phyloP scores from a whole-genome alignment of 2,113 vertebrate genomes.

The Strix uralensis region DNA sequence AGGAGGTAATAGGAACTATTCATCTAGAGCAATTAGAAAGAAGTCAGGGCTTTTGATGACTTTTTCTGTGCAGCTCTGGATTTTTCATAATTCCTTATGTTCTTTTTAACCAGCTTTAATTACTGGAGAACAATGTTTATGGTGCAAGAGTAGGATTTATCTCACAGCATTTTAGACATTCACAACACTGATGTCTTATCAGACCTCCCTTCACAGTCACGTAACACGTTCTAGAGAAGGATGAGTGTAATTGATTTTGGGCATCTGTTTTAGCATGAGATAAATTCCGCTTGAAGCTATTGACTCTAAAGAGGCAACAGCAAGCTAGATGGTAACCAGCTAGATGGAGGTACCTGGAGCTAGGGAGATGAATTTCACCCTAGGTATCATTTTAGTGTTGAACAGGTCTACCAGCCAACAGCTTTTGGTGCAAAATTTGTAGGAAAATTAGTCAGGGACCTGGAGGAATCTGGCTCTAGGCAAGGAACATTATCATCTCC shows the following conservation, averaged over 20 bases:
- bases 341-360: neutral
- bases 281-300: neutral
- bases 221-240: neutral
- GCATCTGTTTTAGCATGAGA: neutral
- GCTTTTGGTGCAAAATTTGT: slow-evolving; percentile 21
- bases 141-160: neutral
- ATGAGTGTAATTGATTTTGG: neutral
- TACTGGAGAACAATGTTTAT: neutral
- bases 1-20: neutral
- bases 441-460: slow-evolving; percentile 38
- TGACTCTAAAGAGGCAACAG: neutral
- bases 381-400: neutral
- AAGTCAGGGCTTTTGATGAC: neutral
- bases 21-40: neutral
- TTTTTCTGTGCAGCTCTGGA: neutral
- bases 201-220: neutral
- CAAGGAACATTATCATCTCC: neutral
- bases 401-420: neutral
- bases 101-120: neutral
- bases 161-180: neutral
- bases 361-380: neutral
- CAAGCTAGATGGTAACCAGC: neutral
- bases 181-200: neutral
- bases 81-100: neutral
- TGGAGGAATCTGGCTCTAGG: slow-evolving; percentile 16